A percentile compares a stretch with the other conserved stretches of the same genome.
Evolutionary conservation across 2,797 vertebrate genomes (phyloP).

Genomic region (Masticophis lateralis): DNA sequence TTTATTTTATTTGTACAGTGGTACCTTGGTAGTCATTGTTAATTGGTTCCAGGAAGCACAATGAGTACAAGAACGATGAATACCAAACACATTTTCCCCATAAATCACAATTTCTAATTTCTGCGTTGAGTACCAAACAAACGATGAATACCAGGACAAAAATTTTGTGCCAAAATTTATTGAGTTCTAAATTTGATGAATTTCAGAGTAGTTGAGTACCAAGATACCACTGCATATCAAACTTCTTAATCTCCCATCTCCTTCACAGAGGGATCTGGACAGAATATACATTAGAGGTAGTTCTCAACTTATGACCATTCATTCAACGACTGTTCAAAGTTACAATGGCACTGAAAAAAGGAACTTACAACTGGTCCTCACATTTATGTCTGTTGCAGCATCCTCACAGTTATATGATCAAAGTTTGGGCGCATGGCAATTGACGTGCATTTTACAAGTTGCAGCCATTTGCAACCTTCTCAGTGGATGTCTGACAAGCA

Average conservation of each 20-base stretch:
- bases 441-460: neutral
- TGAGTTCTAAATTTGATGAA: neutral
- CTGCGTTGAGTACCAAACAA: neutral
- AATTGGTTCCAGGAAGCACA: neutral
- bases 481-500: neutral
- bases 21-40: neutral
- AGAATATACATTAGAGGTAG: neutral
- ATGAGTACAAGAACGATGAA: neutral
- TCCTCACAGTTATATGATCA: neutral
- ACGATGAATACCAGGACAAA: neutral
- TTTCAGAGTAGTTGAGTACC: neutral
- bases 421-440: neutral
- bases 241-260: neutral
- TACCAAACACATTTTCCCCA: neutral
- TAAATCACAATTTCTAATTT: neutral
- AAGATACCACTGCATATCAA: neutral
- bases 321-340: neutral
- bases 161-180: neutral
- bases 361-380: neutral
- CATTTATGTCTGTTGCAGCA: neutral
- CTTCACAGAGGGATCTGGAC: neutral
- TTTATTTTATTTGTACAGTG: neutral
- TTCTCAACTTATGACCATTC: neutral
- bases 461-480: neutral
- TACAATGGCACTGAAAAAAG: neutral